These are phyloP conservation scores for Drosophila baimaii DNA, from an alignment of 1,140 invertebrate genomes.

Conservation along the genomic window DNA sequence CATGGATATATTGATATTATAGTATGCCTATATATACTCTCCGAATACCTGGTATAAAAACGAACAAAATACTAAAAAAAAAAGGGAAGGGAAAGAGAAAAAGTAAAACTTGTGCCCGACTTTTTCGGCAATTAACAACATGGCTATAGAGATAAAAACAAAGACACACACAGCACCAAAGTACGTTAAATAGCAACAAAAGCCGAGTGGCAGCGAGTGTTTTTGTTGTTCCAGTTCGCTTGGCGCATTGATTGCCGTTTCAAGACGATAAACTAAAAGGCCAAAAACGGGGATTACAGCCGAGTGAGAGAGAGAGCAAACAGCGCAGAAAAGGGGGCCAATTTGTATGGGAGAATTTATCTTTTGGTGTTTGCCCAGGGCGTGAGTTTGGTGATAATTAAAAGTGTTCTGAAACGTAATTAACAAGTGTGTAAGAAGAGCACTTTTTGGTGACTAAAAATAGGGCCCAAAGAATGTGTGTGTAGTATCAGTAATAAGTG, in stretches of 20 bases:
- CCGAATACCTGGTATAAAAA: slow-evolving; percentile 6
- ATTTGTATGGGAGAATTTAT: slow-evolving; percentile 30
- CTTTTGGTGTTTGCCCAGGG: slow-evolving; percentile 12
- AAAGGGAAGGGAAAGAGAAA: slow-evolving; percentile 26
- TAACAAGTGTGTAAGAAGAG: slow-evolving; percentile 43
- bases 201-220: slow-evolving; percentile 28
- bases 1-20: slow-evolving; percentile 1
- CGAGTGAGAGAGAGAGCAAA: slow-evolving; percentile 14
- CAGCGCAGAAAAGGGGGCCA: slow-evolving; percentile 15
- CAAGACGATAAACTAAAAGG: slow-evolving; percentile 52
- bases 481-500: not conserved
- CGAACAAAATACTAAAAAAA: slow-evolving; percentile 2
- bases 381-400: slow-evolving; percentile 58
- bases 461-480: not conserved
- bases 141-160: slow-evolving; percentile 63
- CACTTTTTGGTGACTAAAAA: slow-evolving; percentile 1
- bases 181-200: slow-evolving; percentile 32
- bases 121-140: slow-evolving; percentile 78
- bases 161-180: not conserved
- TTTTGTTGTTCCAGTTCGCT: slow-evolving; percentile 63
- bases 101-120: slow-evolving; percentile 52
- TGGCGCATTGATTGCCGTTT: slow-evolving; percentile 65
- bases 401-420: slow-evolving; percentile 64
- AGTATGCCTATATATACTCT: not conserved
- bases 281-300: slow-evolving; percentile 39